Evolutionary conservation across 2,113 vertebrate genomes (phyloP), one percentile per base, ranked within the genome.

Genomic region (Oryzias woworae): DNA sequence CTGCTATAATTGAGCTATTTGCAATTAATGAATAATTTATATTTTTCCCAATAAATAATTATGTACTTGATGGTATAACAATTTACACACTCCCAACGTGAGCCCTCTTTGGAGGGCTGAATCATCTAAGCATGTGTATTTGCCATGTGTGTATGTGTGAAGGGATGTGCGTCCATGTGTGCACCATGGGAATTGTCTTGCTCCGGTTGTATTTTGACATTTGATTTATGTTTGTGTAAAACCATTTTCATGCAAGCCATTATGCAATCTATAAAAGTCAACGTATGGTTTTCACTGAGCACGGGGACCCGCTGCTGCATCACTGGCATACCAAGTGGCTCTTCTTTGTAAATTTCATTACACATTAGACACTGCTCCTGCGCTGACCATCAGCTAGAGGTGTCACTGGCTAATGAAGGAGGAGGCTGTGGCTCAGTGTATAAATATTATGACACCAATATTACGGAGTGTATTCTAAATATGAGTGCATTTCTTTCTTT

Each of bases 191-290:
- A 82, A 86, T 87, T 90, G 88, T 90, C 87, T 89, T 89, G 86
- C 84, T 89, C 85, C 53, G 80, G 82, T 90, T 91, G 82, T 89
- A 87, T 90, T 92, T 90, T 89, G 88, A 88, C 89, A 89, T 90
- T 90, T 92, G 91, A 91, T 91, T 91, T 91, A 91, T 90, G 89
- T 90, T 90, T 85, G 88, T 89, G 85, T 89, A 86, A 90, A 91
- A 86, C 88, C 86, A 89, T 88, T 92, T 90, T 89, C 85, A 89
- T 90, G 86, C 86, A 90, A 85, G 88, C 84, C 87, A 90, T 90
- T 90, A 90, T 90, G 88, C 88, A 90, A 91, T 91, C 85, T 89
- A 88, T 91, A 90, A 88, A 90, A 89, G 86, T 70, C 28, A 89
- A 79, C 77, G 71, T 85, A 88, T 86, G 89, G 83, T 85, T 89